A percentile compares a stretch with the other conserved stretches of the same genome.
phyloP scores from a whole-genome alignment of 2,113 vertebrate genomes.

The Oncorhynchus nerka region DNA sequence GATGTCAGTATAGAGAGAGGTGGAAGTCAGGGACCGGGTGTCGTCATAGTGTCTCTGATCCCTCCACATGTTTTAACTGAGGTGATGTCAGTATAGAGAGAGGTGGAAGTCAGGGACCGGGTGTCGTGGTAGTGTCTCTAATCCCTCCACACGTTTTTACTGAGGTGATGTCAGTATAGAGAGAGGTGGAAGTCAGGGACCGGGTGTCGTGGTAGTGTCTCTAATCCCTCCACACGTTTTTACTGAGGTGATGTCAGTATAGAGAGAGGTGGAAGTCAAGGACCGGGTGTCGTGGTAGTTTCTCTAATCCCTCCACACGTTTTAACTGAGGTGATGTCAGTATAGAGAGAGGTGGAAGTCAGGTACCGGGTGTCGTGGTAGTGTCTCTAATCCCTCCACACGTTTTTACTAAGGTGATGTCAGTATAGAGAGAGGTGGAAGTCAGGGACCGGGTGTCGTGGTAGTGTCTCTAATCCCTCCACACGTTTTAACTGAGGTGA shows the following conservation, averaged over 20 bases:
- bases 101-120: neutral
- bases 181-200: neutral
- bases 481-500: neutral
- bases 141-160: conserved; percentile 2
- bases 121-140: conserved; percentile 1
- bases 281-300: neutral
- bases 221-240: conserved; percentile 11
- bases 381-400: conserved; percentile 14
- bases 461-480: conserved; percentile 13
- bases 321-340: neutral
- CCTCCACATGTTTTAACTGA: neutral
- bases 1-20: neutral
- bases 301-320: conserved; percentile 14
- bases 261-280: neutral
- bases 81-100: neutral
- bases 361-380: neutral
- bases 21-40: neutral
- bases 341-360: neutral
- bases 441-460: neutral
- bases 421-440: neutral
- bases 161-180: neutral
- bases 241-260: neutral
- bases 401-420: neutral
- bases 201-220: neutral
- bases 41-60: conserved; percentile 3